Evolutionary conservation across 2,797 vertebrate species (phyloP).

Genomic region (Takifugu rubripes): DNA sequence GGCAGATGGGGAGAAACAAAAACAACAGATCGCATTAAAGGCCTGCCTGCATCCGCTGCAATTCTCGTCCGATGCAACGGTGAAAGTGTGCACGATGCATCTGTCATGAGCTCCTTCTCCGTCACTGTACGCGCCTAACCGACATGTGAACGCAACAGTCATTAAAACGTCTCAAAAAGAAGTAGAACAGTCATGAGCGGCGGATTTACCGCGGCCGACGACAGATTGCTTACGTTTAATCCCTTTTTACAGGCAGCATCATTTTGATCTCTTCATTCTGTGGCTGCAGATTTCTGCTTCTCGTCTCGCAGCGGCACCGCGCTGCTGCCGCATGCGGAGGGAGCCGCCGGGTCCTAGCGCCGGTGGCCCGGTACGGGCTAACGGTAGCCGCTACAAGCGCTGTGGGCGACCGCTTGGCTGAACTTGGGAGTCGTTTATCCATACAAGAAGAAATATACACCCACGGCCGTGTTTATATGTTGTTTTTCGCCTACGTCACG

Average conservation of each 20-base stretch:
- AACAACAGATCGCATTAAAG: slow-evolving; percentile 69
- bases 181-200: slow-evolving; percentile 46
- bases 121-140: slow-evolving; percentile 33
- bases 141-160: slow-evolving; percentile 11
- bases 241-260: slow-evolving; percentile 74
- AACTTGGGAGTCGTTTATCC: no score
- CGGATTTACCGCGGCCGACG: slow-evolving; percentile 60
- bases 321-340: slow-evolving; percentile 65
- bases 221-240: slow-evolving; percentile 76
- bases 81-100: slow-evolving; percentile 74
- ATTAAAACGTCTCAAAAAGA: slow-evolving; percentile 21
- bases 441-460: no score
- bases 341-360: slow-evolving; percentile 68
- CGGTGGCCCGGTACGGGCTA: not conserved
- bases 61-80: slow-evolving; percentile 54
- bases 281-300: slow-evolving; percentile 75
- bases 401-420: no score
- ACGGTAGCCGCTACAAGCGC: not conserved
- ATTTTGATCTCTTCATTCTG: slow-evolving; percentile 77
- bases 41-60: slow-evolving; percentile 68
- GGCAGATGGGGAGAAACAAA: slow-evolving; percentile 63
- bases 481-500: no score
- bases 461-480: no score
- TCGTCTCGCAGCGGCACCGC: slow-evolving; percentile 45
- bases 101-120: slow-evolving; percentile 66